Conservation (phyloP, 1,140 invertebrate genomes). For the Micrasema longulum region DNA sequence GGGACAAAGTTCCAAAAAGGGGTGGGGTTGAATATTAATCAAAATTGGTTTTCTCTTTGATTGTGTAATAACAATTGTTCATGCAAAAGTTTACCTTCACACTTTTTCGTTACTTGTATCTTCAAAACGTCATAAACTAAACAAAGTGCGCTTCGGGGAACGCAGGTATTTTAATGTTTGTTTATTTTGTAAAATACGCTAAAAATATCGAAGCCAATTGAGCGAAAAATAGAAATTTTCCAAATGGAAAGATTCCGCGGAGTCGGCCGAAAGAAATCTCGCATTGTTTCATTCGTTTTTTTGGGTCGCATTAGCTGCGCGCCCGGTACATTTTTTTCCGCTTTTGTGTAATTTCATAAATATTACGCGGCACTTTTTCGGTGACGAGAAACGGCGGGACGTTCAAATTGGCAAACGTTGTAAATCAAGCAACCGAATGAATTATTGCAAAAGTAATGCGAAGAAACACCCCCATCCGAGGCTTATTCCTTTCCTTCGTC, state of each 20-base stretch:
- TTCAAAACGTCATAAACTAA: neutral
- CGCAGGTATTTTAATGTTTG: neutral
- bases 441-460: slow-evolving; percentile 53
- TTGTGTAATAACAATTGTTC: too few relatives aligned
- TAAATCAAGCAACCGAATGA: slow-evolving; percentile 52
- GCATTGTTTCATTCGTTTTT: slow-evolving; percentile 8
- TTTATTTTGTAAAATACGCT: slow-evolving; percentile 17
- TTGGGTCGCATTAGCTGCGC: slow-evolving; percentile 26
- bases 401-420: slow-evolving; percentile 48
- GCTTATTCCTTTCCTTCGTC: slow-evolving; percentile 26
- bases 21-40: too few relatives aligned
- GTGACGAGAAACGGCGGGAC: slow-evolving; percentile 22
- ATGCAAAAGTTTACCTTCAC: too few relatives aligned
- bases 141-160: neutral
- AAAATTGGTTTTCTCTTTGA: too few relatives aligned
- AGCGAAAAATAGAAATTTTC: slow-evolving; percentile 26
- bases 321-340: slow-evolving; percentile 9
- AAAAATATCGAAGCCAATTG: slow-evolving; percentile 18
- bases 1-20: too few relatives aligned
- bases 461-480: slow-evolving; percentile 27
- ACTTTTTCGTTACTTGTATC: too few relatives aligned
- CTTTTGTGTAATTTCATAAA: slow-evolving; percentile 37
- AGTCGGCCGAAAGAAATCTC: slow-evolving; percentile 20
- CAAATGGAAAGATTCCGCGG: slow-evolving; percentile 14
- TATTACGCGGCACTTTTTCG: slow-evolving; percentile 35